These are phyloP conservation scores for Brenthis ino DNA, from an alignment of 2,888 invertebrate genomes.

Conservation along the genomic window DNA sequence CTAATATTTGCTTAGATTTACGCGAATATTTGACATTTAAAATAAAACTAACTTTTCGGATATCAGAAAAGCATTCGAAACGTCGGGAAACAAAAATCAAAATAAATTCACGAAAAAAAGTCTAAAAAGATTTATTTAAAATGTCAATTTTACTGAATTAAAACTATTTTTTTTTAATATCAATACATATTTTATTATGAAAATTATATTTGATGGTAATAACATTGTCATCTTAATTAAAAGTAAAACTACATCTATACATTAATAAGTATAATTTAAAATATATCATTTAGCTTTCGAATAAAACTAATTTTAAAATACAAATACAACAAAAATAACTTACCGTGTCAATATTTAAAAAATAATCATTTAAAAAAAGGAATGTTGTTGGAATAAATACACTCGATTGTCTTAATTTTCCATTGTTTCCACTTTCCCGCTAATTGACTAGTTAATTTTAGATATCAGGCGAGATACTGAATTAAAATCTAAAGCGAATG, in stretches of 20 bases:
- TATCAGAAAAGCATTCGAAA: no score
- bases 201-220: constrained; percentile 51
- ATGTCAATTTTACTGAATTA: constrained; percentile 14
- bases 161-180: constrained; percentile 27
- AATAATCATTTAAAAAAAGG: constrained; percentile 28
- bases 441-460: constrained; percentile 72
- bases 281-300: constrained; percentile 16
- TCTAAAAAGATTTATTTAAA: no score
- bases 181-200: constrained; percentile 37
- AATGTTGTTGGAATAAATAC: constrained; percentile 43
- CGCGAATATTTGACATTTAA: no score
- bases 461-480: constrained; percentile 49
- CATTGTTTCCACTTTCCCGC: constrained; percentile 52
- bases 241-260: constrained; percentile 27
- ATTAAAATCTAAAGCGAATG: constrained; percentile 28
- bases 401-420: constrained; percentile 28
- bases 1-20: no score
- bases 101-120: no score
- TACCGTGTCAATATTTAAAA: constrained; percentile 12
- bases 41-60: no score
- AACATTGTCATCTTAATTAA: constrained; percentile 39
- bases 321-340: constrained; percentile 14
- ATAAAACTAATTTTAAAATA: constrained; percentile 8
- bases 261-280: constrained; percentile 34
- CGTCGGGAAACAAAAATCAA: no score